These are phyloP conservation scores for Tenodera sinensis DNA, from an alignment of 2,888 invertebrate genomes.

Conservation along the genomic window DNA sequence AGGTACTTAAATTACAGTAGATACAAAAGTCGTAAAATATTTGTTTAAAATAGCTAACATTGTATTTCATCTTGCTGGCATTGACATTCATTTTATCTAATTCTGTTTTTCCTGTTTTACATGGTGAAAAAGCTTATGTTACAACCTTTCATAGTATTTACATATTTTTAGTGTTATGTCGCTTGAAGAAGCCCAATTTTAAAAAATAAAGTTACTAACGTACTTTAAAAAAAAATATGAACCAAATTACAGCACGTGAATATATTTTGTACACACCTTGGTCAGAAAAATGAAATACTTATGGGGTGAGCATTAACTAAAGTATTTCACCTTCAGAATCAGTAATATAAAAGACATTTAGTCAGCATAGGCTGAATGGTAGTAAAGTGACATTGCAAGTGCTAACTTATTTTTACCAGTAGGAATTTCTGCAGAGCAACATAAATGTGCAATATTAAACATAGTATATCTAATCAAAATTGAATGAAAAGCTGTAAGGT, in stretches of 20 bases:
- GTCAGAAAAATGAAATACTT: not conserved
- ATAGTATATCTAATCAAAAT: too few relatives aligned
- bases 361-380: too few relatives aligned
- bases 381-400: too few relatives aligned
- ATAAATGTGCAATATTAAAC: too few relatives aligned
- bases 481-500: too few relatives aligned
- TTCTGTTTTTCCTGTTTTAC: not conserved
- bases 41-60: not conserved
- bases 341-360: too few relatives aligned
- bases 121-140: conserved; percentile 17
- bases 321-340: too few relatives aligned
- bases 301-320: not conserved
- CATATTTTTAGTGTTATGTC: conserved; percentile 34
- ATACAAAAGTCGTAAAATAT: not conserved
- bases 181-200: conserved; percentile 34
- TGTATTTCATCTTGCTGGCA: not conserved
- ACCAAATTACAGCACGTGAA: not conserved
- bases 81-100: not conserved
- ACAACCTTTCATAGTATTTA: conserved; percentile 33
- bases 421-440: too few relatives aligned
- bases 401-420: too few relatives aligned
- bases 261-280: not conserved
- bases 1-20: not conserved
- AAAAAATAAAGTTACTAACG: conserved; percentile 32
- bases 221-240: conserved; percentile 13